Evolutionary conservation across 2,797 vertebrate genomes (phyloP), one percentile per base, ranked within the genome.

Genomic region (Odontamblyopus lacepedii): DNA sequence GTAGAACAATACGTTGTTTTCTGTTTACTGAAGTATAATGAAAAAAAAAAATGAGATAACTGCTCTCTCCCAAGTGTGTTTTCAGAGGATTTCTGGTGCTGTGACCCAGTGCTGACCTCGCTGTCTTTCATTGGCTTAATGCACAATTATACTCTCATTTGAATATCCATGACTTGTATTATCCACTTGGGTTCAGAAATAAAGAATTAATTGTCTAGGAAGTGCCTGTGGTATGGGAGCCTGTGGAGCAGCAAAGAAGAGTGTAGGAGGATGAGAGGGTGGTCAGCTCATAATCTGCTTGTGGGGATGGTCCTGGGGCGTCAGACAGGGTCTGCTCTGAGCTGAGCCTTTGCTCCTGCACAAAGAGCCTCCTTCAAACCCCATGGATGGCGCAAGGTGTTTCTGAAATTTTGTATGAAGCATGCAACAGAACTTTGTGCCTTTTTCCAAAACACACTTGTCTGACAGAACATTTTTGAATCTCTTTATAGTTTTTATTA

Each of bases 401-500:
- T 23, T 23, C 23, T 23, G 23, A 23, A 23, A 23, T 23, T 23
- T 23, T 23, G 23, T 23, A 55, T 23, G 53, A n/a, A 23, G n/a
- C 2, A 23, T 55, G 19, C 19, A n/a, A 7, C 19, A 55, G 19
- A 48, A 23, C 7, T 3, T 9, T 55, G n/a, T n/a, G 53, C 19
- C 19, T n/a, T 19, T 56, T 56, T 26, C 23, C 3, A 30, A 60
- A 29, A 18, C 15, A 6, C 13, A 60, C 16, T 19, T 55, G 51
- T 55, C n/a, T 48, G 51, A 55, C 1, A 55, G 4, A 18, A 16
- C 29, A 60, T 16, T 60, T 27, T 60, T 18, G 9, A 60, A 15
- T 12, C 11, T 19, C 57, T 59, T 59, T 13, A 29, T 55, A 29
- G 12, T 59, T 29, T 59, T 15, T 15, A 15, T 78, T 88, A 81